phyloP scores from a whole-genome alignment of 1,140 invertebrate genomes.

The Hyposmocoma kahamanoa region DNA sequence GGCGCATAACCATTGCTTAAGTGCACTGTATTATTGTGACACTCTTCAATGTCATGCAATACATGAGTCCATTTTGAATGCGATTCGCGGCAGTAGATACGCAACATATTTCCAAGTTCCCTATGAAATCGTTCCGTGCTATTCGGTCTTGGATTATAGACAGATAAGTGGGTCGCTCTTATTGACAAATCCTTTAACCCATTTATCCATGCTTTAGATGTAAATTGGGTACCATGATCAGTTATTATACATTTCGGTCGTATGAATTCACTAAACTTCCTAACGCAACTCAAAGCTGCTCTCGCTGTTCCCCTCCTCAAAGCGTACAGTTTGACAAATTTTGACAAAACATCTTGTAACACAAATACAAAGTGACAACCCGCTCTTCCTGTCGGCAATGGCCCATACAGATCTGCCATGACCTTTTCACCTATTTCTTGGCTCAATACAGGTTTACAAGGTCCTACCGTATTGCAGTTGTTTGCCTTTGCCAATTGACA shows the following conservation, averaged over 20 bases:
- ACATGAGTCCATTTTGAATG: neutral
- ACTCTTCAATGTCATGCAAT: neutral
- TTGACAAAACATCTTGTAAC: neutral
- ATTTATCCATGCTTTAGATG: neutral
- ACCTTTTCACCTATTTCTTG: neutral
- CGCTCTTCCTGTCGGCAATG: neutral
- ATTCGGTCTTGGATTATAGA: neutral
- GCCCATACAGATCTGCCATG: neutral
- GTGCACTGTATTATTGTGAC: neutral
- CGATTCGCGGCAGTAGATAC: neutral
- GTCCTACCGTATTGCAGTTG: neutral
- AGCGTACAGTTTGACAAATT: neutral
- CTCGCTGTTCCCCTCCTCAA: neutral
- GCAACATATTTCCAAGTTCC: neutral
- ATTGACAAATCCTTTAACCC: neutral
- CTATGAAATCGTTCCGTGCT: neutral
- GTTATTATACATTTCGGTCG: neutral
- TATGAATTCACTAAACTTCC: neutral
- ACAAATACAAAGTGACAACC: neutral
- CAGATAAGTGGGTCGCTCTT: neutral
- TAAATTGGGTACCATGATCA: neutral
- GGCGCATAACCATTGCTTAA: neutral
- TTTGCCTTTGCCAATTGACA: neutral
- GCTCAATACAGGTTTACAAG: neutral
- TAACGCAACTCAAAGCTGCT: neutral